Percentiles rank a stretch among this genome's conserved stretches.
phyloP scores from a whole-genome alignment of 2,888 invertebrate species.

The Mesorhabditis spiculigera region DNA sequence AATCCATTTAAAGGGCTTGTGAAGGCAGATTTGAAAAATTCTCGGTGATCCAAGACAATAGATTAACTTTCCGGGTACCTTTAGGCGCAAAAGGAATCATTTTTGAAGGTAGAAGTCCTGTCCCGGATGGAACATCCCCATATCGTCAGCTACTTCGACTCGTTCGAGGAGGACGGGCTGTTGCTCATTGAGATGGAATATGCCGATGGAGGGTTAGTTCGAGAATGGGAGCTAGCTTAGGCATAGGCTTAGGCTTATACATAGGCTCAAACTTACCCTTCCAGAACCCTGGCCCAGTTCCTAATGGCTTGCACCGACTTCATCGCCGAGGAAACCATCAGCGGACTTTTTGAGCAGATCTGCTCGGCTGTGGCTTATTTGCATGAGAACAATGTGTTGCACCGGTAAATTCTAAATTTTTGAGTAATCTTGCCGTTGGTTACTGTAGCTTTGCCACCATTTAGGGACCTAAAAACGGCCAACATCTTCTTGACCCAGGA shows the following conservation, averaged over 20 bases:
- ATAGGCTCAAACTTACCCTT: conserved; percentile 9
- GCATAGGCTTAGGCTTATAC: neutral
- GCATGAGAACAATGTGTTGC: conserved; percentile 70
- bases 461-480: conserved; percentile 73
- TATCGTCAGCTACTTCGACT: conserved; percentile 71
- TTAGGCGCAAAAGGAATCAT: neutral
- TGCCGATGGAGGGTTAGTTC: conserved; percentile 70
- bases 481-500: conserved; percentile 73
- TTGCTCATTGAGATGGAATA: conserved; percentile 77
- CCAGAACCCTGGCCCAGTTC: conserved; percentile 69
- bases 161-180: conserved; percentile 72
- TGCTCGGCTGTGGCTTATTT: conserved; percentile 72
- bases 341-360: conserved; percentile 65
- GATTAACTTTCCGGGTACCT: neutral
- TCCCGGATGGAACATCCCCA: conserved; percentile 73
- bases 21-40: neutral
- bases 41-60: neutral
- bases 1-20: neutral
- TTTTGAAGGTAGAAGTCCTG: conserved; percentile 65
- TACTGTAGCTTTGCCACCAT: too few relatives aligned
- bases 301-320: conserved; percentile 65
- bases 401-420: conserved; percentile 58
- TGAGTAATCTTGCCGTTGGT: neutral
- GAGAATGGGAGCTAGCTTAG: neutral
- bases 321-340: conserved; percentile 65